phyloP scores from a whole-genome alignment of 2,888 invertebrate genomes.

The Drosophila anomalata region DNA sequence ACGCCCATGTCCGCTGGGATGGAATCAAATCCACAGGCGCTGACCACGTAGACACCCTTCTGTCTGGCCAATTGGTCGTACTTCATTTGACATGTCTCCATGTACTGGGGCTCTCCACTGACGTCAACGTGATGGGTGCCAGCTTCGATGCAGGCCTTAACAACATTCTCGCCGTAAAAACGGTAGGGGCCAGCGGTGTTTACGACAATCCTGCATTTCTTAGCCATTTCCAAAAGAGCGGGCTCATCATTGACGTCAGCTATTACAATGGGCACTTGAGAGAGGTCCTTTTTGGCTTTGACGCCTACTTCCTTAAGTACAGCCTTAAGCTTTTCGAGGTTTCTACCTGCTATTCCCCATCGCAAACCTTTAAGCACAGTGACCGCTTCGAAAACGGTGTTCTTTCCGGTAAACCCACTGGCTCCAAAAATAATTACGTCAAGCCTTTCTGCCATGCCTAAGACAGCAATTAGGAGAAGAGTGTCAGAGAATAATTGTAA shows the following conservation, averaged over 20 bases:
- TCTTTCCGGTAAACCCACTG: constrained; percentile 95
- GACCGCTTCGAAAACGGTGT: constrained; percentile 89
- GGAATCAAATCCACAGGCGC: constrained; percentile 97
- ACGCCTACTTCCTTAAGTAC: constrained; percentile 84
- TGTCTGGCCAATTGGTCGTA: constrained; percentile 90
- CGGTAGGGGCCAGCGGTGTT: constrained; percentile 97
- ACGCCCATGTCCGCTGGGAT: constrained; percentile 95
- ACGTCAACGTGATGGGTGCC: constrained; percentile 96
- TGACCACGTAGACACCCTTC: constrained; percentile 92
- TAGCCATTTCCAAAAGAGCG: constrained; percentile 92
- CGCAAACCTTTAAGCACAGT: constrained; percentile 85
- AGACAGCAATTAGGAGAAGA: neutral
- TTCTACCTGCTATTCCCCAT: constrained; percentile 96
- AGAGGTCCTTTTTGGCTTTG: constrained; percentile 85
- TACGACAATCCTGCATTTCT: constrained; percentile 90
- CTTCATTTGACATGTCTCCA: constrained; percentile 93
- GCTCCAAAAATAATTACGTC: constrained; percentile 97
- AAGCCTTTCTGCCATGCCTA: constrained; percentile 82
- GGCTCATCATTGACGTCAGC: constrained; percentile 91
- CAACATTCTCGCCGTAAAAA: constrained; percentile 95
- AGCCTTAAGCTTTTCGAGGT: constrained; percentile 84
- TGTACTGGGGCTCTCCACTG: constrained; percentile 95
- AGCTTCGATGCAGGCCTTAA: constrained; percentile 92
- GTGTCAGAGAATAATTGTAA: too few species aligned
- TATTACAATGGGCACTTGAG: constrained; percentile 88